Evolutionary conservation across 2,113 vertebrate genomes (phyloP), one percentile per base, ranked within the genome.

Genomic region (Phyllopteryx taeniolatus): DNA sequence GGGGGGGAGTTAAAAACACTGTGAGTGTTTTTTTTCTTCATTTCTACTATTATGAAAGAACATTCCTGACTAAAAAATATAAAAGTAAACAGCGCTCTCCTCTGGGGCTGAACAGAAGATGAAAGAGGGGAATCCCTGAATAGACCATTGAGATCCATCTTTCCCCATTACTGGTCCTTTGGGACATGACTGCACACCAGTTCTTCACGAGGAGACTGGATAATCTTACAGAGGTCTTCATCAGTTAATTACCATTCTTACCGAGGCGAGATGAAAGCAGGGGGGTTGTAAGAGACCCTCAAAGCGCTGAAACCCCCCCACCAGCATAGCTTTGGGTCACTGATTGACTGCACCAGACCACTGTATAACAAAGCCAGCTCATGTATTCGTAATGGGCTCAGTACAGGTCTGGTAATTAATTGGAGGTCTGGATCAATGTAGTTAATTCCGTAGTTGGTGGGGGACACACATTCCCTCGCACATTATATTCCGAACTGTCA

Each of bases 241-340:
- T 90, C 82, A 88, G 85, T 90, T 93, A 91, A 92, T 91, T 92
- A 93, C 85, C 86, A 83, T 90, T 91, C 88, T 84, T 83, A 83
- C 82, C 79, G 72, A 82, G 85, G 76, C 53, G 82, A 86, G 85
- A 78, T 83, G 84, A 81, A 84, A 75, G 79, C 27, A 31, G 70
- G 83, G 76, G 73, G 71, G 76, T 81, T 72, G 71, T 83, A 88
- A 89, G 89, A 87, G 73, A 84, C 88, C 81, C 84, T 89, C 78
- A 86, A 87, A 87, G 84, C 83, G 15, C 59, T 35, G 14, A 61
- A 17, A 5, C 56, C 56, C 85, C 82, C 82, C 86, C 86, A 82
- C 80, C 87, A 84, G 87, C 86, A 87, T 83, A 85, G 86, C 81
- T 75, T 77, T 65, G 73, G 81, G 83, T 90, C 88, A 87, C 87